Evolutionary conservation across 1,140 invertebrate species (phyloP).

Genomic region (Ephestia elutella): DNA sequence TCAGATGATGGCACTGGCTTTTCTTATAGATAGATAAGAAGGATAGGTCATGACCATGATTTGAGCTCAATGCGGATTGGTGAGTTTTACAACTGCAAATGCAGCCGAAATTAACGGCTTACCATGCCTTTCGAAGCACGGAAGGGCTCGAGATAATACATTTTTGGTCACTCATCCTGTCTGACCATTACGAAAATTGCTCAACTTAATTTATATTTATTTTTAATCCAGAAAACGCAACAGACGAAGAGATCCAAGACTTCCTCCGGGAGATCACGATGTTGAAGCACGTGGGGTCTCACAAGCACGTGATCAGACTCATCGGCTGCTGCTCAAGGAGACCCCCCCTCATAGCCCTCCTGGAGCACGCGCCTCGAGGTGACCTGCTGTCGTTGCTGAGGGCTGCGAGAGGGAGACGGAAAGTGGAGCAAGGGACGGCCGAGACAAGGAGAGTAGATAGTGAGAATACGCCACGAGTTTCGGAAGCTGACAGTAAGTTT

Average conservation of each 20-base stretch:
- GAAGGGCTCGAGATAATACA: no score
- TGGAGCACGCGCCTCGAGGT: slow-evolving; percentile 87
- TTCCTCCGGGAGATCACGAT: slow-evolving; percentile 86
- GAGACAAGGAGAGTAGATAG: slow-evolving; percentile 28
- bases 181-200: no score
- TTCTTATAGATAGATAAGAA: no score
- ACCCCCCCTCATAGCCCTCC: slow-evolving; percentile 81
- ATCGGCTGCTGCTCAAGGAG: slow-evolving; percentile 85
- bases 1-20: no score
- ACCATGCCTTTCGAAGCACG: no score
- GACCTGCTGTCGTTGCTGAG: slow-evolving; percentile 80
- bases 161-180: no score
- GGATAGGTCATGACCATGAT: no score
- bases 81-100: no score
- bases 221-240: slow-evolving; percentile 56
- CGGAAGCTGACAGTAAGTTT: slow-evolving; percentile 59
- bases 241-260: slow-evolving; percentile 77
- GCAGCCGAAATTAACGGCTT: no score
- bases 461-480: slow-evolving; percentile 38
- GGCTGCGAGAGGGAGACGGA: slow-evolving; percentile 41
- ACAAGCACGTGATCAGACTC: slow-evolving; percentile 85
- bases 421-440: slow-evolving; percentile 27
- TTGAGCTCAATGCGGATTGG: no score
- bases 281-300: slow-evolving; percentile 84
- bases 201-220: no score